Conservation (phyloP, 2,888 invertebrate genomes). For the Yponomeuta cagnagella region DNA sequence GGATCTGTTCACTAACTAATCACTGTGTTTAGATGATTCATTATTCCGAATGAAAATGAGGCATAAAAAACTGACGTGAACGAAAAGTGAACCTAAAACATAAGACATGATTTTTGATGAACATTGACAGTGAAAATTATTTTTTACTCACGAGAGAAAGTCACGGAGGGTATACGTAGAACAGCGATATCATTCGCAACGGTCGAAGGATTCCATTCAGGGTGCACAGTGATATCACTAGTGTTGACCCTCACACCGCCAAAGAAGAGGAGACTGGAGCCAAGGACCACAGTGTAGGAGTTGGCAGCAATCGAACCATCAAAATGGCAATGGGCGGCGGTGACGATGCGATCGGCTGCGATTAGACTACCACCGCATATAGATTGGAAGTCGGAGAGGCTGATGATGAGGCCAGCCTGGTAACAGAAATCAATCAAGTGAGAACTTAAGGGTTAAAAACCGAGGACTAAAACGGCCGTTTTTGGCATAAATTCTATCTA, state of each 20-base stretch:
- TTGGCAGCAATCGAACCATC: slow-evolving; percentile 32
- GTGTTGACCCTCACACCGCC: slow-evolving; percentile 24
- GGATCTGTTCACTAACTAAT: too few relatives aligned
- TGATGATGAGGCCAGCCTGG: slow-evolving; percentile 45
- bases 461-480: too few relatives aligned
- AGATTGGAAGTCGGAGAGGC: slow-evolving; percentile 11
- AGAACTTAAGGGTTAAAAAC: too few relatives aligned
- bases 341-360: slow-evolving; percentile 31
- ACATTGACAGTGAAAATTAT: background rate
- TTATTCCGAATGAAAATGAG: too few relatives aligned
- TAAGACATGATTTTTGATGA: too few relatives aligned
- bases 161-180: slow-evolving; percentile 27
- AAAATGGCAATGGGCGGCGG: slow-evolving; percentile 38
- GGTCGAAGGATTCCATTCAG: slow-evolving; percentile 34
- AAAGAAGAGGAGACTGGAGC: slow-evolving; percentile 36
- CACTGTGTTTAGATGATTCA: too few relatives aligned
- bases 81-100: too few relatives aligned
- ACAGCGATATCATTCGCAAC: slow-evolving; percentile 40
- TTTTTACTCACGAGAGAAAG: slow-evolving; percentile 32
- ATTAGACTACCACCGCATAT: slow-evolving; percentile 41
- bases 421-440: slow-evolving; percentile 11
- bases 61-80: too few relatives aligned
- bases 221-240: slow-evolving; percentile 18
- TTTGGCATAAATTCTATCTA: too few relatives aligned
- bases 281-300: slow-evolving; percentile 34